Conservation (phyloP, 2,797 vertebrate genomes). For the Ibycter americanus region DNA sequence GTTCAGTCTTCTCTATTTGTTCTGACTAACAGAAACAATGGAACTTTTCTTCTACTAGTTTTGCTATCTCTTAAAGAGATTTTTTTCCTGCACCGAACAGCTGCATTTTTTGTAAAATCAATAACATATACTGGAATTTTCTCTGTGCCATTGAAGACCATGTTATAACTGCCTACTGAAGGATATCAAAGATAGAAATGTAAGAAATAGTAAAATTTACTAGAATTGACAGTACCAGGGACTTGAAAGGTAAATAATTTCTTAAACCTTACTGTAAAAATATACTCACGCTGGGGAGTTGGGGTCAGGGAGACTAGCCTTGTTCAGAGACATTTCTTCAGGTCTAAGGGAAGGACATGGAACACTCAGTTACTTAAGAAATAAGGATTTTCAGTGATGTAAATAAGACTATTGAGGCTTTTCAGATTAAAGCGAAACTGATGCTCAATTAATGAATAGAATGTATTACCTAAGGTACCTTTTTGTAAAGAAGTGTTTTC, state of each 20-base stretch:
- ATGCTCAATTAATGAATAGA: background rate
- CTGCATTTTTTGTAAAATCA: background rate
- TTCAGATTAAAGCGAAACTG: background rate
- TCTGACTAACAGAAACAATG: background rate
- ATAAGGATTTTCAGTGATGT: background rate
- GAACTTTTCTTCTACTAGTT: background rate
- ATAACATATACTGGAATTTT: background rate
- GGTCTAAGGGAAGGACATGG: background rate
- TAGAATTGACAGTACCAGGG: background rate
- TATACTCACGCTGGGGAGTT: background rate
- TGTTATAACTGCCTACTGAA: background rate
- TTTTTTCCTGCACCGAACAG: background rate
- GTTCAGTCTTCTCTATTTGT: background rate
- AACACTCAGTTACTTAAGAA: background rate
- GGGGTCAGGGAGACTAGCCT: background rate
- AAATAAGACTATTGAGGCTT: background rate
- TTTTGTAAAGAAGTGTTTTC: background rate
- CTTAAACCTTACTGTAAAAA: background rate
- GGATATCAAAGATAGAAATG: background rate
- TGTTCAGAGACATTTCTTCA: background rate
- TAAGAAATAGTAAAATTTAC: background rate
- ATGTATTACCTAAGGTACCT: background rate
- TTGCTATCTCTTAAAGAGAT: background rate
- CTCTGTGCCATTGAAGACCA: background rate
- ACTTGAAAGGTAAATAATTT: background rate